Conservation (phyloP, 1,140 invertebrate genomes). For the Diachasma alloeum region DNA sequence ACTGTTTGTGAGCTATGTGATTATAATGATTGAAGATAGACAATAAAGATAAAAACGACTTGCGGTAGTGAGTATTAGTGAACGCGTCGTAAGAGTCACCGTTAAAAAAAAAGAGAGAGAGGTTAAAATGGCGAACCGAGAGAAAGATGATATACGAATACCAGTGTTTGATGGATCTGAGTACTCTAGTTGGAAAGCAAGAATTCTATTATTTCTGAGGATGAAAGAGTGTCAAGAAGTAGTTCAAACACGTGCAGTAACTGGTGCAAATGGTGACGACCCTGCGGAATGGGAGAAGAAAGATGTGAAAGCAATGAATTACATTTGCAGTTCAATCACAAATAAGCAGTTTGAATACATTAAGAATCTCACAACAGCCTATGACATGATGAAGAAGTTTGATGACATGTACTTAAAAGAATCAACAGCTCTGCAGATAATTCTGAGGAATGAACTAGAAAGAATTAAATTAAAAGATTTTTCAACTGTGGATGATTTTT, state of each 20-base stretch:
- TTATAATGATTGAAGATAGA: no score
- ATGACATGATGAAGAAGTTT: no score
- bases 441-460: constrained; percentile 38
- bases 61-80: no score
- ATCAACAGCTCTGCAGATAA: constrained; percentile 44
- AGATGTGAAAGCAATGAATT: constrained; percentile 40
- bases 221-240: constrained; percentile 40
- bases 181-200: constrained; percentile 33
- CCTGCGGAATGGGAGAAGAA: constrained; percentile 34
- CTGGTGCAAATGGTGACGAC: constrained; percentile 5
- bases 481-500: constrained; percentile 32
- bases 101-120: no score
- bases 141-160: constrained; percentile 18
- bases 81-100: no score
- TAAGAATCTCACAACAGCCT: constrained; percentile 28
- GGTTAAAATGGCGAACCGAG: neutral
- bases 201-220: constrained; percentile 29
- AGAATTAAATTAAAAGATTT: constrained; percentile 39
- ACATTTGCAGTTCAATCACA: constrained; percentile 39
- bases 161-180: constrained; percentile 30
- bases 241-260: neutral
- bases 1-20: no score
- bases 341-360: constrained; percentile 43
- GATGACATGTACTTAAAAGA: constrained; percentile 43
- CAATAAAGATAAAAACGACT: no score